These are phyloP conservation scores for Molanna angustata DNA, from an alignment of 2,888 invertebrate species.

Conservation along the genomic window DNA sequence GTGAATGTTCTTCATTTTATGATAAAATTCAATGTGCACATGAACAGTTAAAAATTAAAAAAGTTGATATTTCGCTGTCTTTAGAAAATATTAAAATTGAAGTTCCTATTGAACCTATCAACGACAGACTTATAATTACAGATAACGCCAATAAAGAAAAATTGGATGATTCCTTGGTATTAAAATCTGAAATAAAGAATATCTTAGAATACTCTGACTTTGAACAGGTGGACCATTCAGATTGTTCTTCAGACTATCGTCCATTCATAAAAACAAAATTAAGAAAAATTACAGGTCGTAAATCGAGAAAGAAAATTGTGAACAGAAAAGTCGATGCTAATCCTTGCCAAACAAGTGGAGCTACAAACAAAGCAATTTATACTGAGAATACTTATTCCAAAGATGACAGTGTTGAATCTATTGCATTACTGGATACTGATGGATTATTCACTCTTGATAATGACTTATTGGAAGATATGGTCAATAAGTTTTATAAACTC, in stretches of 20 bases:
- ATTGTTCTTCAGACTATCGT: too few species aligned
- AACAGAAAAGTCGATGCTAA: too few species aligned
- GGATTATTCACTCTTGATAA: constrained; percentile 4
- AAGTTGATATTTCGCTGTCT: background rate
- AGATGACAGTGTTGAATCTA: too few species aligned
- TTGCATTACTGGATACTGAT: constrained; percentile 2
- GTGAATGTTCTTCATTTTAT: background rate
- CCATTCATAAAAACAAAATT: too few species aligned
- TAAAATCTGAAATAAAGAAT: background rate
- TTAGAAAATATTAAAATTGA: background rate
- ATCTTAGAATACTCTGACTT: background rate
- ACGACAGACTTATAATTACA: too few species aligned
- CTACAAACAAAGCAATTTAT: too few species aligned
- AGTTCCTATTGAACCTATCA: background rate
- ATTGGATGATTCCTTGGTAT: background rate
- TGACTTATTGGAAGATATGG: background rate
- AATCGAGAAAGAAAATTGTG: too few species aligned
- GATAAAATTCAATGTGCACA: constrained; percentile 5
- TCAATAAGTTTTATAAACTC: constrained; percentile 6
- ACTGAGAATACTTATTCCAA: too few species aligned
- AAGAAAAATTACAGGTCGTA: too few species aligned
- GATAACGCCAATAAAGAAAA: background rate
- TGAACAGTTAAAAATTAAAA: background rate
- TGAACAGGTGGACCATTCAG: too few species aligned
- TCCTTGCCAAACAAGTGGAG: too few species aligned